Evolutionary conservation across 2,888 invertebrate genomes (phyloP).

Genomic region (Yponomeuta sedellus): DNA sequence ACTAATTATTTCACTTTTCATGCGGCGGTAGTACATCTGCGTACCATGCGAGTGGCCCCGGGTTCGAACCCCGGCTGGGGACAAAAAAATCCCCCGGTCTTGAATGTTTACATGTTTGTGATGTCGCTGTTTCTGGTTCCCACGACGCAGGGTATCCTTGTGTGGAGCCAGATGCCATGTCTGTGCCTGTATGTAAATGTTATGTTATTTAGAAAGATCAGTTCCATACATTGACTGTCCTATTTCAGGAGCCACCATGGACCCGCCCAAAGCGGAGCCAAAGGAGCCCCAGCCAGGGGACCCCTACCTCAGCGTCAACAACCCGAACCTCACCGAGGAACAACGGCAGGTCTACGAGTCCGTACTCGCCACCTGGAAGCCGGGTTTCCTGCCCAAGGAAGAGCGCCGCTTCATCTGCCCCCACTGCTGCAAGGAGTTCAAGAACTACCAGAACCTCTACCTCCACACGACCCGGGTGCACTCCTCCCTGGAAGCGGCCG

Average conservation of each 20-base stretch:
- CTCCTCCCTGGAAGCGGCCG: constrained; percentile 60
- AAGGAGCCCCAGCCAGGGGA: constrained; percentile 13
- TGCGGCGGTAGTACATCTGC: too few species aligned
- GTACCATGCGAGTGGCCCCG: too few species aligned
- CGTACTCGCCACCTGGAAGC: constrained; percentile 61
- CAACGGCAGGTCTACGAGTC: constrained; percentile 68
- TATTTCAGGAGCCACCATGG: neutral
- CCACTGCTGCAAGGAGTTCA: constrained; percentile 64
- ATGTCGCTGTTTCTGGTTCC: too few species aligned
- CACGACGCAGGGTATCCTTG: too few species aligned
- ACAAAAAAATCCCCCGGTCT: too few species aligned
- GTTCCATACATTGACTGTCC: neutral
- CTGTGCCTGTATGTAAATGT: too few species aligned
- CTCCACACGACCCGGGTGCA: constrained; percentile 63
- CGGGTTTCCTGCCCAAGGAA: constrained; percentile 52
- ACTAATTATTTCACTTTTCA: too few species aligned
- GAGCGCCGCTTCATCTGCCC: constrained; percentile 56
- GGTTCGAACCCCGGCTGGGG: too few species aligned
- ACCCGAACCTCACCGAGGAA: constrained; percentile 51
- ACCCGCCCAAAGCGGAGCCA: neutral
- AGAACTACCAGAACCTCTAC: constrained; percentile 64
- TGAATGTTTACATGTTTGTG: too few species aligned
- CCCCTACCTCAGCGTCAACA: constrained; percentile 53
- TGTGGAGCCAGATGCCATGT: too few species aligned
- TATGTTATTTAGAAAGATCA: too few species aligned